Conservation (phyloP, 2,888 invertebrate species). For the Drosophila emarginata region DNA sequence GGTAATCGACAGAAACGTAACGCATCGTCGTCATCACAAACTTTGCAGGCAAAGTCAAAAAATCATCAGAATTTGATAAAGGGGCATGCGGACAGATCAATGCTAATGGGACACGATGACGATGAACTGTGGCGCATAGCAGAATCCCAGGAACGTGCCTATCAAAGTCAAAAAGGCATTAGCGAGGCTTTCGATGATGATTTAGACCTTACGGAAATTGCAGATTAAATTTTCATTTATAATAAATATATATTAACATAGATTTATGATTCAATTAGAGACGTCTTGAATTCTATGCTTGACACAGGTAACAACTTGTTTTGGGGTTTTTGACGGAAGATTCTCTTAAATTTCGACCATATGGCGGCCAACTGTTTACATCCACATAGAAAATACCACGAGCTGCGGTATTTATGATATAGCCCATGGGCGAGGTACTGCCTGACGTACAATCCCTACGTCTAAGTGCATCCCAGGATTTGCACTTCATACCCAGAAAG, state of each 20-base stretch:
- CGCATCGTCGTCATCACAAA: constrained; percentile 41
- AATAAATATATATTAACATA: background rate
- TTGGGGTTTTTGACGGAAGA: background rate
- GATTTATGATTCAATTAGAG: background rate
- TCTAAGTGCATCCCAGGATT: constrained; percentile 62
- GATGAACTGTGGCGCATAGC: constrained; percentile 82
- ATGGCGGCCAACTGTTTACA: constrained; percentile 71
- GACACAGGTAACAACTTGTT: constrained; percentile 11
- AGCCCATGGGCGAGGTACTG: constrained; percentile 72
- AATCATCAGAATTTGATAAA: constrained; percentile 39
- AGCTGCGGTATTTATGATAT: constrained; percentile 49
- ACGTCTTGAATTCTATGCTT: constrained; percentile 7
- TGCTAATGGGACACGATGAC: constrained; percentile 78
- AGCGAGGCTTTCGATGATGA: constrained; percentile 79
- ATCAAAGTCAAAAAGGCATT: constrained; percentile 70
- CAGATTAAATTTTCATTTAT: constrained; percentile 39
- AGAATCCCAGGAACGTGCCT: constrained; percentile 76
- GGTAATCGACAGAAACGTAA: constrained; percentile 74
- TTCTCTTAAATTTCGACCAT: constrained; percentile 49
- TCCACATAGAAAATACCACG: constrained; percentile 78
- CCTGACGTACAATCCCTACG: constrained; percentile 52
- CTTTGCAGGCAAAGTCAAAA: constrained; percentile 39
- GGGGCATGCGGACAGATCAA: constrained; percentile 58
- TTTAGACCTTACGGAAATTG: constrained; percentile 78
- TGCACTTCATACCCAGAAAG: constrained; percentile 72